Evolutionary conservation across 1,140 invertebrate genomes (phyloP), one percentile per base, ranked within the genome.

Genomic region (Acyrthosiphon pisum): DNA sequence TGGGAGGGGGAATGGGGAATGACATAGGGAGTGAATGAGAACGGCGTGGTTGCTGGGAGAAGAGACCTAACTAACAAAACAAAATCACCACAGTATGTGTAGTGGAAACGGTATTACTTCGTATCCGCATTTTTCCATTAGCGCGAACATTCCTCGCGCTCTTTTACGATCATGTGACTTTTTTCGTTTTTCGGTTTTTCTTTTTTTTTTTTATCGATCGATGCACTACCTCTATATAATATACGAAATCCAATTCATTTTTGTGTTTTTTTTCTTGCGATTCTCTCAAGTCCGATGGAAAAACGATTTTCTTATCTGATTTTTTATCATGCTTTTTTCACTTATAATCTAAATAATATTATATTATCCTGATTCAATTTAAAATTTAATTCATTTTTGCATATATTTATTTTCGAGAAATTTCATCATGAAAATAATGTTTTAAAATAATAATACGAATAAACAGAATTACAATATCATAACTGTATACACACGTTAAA

Each of bases 51-150:
- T 26, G 18, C 14, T 6, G 20, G 30, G 18, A 22, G 30, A 30
- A 44, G 8, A 41, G 41, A 44, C 83, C 37, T 84, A 41, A 87
- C 84, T 87, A 87, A 30, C 22, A 46, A 87, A 87, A 87, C 84
- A n/a, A 46, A 87, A 87, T 87, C 86, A 87, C 46, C 86, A 87
- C 86, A 22, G 30, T 48, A 35, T 87, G 86, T 48, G 46, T 35
- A 48, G 86, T 87, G 11, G 30, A 87, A 87, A 87, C 46, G 46
- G 46, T n/a, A 48, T 87, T 87, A n/a, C 86, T 87, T 6, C 46
- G 86, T 35, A 87, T 87, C 86, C 46, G 86, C 86, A 48, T 87
- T 87, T 87, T 87, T 48, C 86, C 46, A 87, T 87, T 86, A 86
- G 84, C 26, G 44, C 84, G 26, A 44, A 86, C 41, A 46, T 86